Evolutionary conservation across 2,797 vertebrate species (phyloP).

Genomic region (Sciurus carolinensis): DNA sequence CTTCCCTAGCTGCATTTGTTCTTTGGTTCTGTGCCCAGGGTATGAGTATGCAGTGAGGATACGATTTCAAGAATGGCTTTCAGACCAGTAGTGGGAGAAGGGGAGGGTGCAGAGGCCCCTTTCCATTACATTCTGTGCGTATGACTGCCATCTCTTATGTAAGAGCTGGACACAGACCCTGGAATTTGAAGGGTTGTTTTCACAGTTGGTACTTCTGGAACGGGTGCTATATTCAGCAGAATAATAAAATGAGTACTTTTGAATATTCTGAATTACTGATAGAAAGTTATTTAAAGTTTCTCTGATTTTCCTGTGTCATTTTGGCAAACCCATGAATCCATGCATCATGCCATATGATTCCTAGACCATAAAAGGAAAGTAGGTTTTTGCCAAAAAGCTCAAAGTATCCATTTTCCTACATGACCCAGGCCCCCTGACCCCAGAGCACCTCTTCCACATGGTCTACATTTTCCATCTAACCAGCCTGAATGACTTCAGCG

Average conservation of each 20-base stretch:
- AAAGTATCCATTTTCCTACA: not conserved
- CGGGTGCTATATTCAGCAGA: not conserved
- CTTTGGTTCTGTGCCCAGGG: not conserved
- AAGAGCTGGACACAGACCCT: not conserved
- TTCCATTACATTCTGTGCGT: conserved; percentile 10
- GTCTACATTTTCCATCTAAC: not conserved
- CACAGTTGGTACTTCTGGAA: not conserved
- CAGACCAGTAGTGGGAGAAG: not conserved
- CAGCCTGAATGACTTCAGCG: not conserved
- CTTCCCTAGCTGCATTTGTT: not conserved
- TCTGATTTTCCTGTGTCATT: conserved; percentile 16
- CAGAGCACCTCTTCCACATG: not conserved
- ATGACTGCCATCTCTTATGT: not conserved
- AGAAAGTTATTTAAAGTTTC: conserved; percentile 42
- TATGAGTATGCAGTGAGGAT: too few species aligned
- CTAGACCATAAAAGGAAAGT: conserved; percentile 19
- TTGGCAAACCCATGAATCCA: conserved; percentile 3
- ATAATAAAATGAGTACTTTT: not conserved
- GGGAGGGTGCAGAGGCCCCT: not conserved
- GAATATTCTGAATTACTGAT: conserved; percentile 9
- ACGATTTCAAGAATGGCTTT: not conserved
- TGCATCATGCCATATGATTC: not conserved
- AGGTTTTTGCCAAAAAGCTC: conserved; percentile 13
- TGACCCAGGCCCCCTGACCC: not conserved
- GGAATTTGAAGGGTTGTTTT: conserved; percentile 21